Conservation (phyloP, 2,888 invertebrate genomes). For the Nymphalis urticae region DNA sequence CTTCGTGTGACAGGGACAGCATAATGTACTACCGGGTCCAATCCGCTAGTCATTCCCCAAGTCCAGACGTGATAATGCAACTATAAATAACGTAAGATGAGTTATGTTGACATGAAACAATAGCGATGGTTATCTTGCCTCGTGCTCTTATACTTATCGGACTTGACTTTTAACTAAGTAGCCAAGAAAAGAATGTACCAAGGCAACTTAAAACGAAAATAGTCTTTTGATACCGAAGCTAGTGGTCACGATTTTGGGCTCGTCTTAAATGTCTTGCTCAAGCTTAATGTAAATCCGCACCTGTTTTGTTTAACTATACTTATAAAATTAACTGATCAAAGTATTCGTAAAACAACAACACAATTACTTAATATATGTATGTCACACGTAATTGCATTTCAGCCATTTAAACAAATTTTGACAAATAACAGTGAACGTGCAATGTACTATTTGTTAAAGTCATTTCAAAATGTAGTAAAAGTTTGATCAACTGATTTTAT, state of each 20-base stretch:
- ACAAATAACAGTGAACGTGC: too few relatives aligned
- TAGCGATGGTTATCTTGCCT: conserved; percentile 37
- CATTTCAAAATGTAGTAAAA: too few relatives aligned
- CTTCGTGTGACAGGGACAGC: conserved; percentile 12
- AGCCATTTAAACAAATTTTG: too few relatives aligned
- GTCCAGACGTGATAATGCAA: conserved; percentile 36
- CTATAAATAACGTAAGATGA: conserved; percentile 41
- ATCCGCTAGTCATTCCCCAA: conserved; percentile 24
- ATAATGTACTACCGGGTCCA: conserved; percentile 9
- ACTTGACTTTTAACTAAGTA: conserved; percentile 19
- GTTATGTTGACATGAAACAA: conserved; percentile 37
- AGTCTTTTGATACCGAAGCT: neutral
- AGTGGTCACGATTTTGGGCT: neutral
- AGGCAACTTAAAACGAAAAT: conserved; percentile 14
- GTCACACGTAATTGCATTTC: too few relatives aligned
- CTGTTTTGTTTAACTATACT: too few relatives aligned
- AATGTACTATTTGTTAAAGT: too few relatives aligned
- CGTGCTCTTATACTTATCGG: conserved; percentile 25
- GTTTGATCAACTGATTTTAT: too few relatives aligned
- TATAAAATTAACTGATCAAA: too few relatives aligned
- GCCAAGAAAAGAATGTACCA: conserved; percentile 19
- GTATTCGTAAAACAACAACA: too few relatives aligned
- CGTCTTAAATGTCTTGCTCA: neutral
- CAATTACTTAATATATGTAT: too few relatives aligned
- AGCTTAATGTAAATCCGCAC: neutral